phyloP scores from a whole-genome alignment of 2,113 vertebrate species.

The Psittacus erithacus region DNA sequence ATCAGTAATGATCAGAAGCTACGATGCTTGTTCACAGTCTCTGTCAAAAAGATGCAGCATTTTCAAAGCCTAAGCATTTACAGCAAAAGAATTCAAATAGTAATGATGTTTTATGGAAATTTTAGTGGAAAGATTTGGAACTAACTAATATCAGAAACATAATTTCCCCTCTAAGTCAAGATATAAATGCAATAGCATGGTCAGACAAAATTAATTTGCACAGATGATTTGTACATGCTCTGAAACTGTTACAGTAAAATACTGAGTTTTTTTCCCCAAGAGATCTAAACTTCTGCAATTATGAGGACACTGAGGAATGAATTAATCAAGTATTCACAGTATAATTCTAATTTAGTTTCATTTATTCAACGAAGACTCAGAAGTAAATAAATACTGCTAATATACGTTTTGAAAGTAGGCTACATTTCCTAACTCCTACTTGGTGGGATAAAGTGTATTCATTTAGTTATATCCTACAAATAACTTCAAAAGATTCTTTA shows the following conservation, averaged over 20 bases:
- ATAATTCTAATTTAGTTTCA: background rate
- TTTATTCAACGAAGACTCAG: background rate
- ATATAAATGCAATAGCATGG: background rate
- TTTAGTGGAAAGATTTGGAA: background rate
- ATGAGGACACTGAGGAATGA: background rate
- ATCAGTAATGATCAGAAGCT: background rate
- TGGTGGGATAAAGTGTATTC: background rate
- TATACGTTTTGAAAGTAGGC: background rate
- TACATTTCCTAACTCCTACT: background rate
- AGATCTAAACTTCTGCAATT: background rate
- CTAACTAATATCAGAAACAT: background rate
- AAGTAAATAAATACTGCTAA: background rate
- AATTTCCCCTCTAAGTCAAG: background rate
- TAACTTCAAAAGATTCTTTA: background rate
- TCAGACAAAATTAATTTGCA: background rate
- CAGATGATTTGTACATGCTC: background rate
- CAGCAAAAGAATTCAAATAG: background rate
- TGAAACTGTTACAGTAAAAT: background rate
- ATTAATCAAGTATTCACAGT: background rate
- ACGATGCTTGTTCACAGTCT: background rate
- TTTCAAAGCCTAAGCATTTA: background rate
- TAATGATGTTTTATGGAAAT: background rate
- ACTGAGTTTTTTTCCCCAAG: background rate
- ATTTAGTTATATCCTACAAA: background rate
- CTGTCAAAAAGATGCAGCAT: accelerated